A percentile compares a stretch with the other conserved stretches of the same genome.
Conservation (phyloP, 2,113 vertebrate species). For the Lophochroa leadbeateri region DNA sequence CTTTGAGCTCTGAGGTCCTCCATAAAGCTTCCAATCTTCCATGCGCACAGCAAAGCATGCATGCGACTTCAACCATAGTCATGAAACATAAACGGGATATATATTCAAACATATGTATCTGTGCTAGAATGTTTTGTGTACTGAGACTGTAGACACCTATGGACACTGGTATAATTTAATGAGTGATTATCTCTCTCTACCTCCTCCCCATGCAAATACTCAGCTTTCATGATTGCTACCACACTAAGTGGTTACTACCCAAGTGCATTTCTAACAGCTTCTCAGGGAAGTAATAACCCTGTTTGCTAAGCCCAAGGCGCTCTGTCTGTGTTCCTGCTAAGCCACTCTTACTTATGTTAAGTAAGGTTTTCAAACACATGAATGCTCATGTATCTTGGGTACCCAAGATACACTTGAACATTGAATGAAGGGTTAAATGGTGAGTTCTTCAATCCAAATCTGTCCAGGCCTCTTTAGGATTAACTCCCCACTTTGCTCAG, state of each 20-base stretch:
- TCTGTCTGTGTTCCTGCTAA: neutral
- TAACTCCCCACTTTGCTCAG: neutral
- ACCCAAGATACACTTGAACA: neutral
- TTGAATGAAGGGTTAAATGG: neutral
- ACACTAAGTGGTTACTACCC: neutral
- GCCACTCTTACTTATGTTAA: neutral
- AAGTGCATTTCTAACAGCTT: neutral
- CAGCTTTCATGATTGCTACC: neutral
- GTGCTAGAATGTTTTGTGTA: neutral
- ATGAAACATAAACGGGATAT: rapidly evolving
- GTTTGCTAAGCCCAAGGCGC: neutral
- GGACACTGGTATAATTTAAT: neutral
- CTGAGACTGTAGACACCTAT: neutral
- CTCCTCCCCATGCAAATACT: neutral
- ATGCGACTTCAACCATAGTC: neutral
- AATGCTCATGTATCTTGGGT: too few species aligned
- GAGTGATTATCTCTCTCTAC: neutral
- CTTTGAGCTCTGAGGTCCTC: neutral
- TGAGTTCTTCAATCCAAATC: neutral
- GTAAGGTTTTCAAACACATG: neutral
- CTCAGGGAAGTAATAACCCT: neutral
- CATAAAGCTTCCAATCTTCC: neutral
- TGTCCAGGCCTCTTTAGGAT: neutral
- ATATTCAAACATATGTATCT: neutral
- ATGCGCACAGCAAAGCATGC: rapidly evolving